These are phyloP conservation scores for Lysandra coridon DNA, from an alignment of 2,888 invertebrate species.

Conservation along the genomic window DNA sequence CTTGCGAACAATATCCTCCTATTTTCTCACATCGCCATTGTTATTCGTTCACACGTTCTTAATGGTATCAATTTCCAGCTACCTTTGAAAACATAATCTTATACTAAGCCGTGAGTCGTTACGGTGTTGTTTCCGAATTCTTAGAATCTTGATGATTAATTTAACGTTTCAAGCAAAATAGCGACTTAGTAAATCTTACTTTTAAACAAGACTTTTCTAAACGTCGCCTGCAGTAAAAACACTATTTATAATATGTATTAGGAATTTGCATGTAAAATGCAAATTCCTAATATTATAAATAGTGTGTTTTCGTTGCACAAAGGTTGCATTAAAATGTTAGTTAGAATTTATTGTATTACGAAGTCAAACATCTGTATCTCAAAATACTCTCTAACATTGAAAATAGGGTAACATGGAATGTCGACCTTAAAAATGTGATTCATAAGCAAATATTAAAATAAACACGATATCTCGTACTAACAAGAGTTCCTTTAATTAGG, in stretches of 20 bases:
- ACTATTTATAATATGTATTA: too few species aligned
- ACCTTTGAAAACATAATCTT: constrained; percentile 20
- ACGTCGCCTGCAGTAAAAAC: too few species aligned
- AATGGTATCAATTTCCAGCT: constrained; percentile 27
- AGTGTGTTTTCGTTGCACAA: too few species aligned
- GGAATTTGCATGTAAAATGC: too few species aligned
- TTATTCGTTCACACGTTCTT: constrained; percentile 15
- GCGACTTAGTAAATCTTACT: not conserved
- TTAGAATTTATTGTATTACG: not conserved
- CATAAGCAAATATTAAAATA: constrained; percentile 11
- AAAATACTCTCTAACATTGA: not conserved
- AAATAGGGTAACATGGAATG: not conserved
- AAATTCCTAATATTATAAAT: too few species aligned
- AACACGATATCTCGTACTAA: not conserved
- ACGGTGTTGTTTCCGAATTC: constrained; percentile 4
- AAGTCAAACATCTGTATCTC: not conserved
- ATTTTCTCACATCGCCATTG: constrained; percentile 16
- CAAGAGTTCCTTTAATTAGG: constrained; percentile 24
- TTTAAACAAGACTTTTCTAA: not conserved
- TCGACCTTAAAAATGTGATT: constrained; percentile 15
- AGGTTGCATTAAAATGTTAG: not conserved
- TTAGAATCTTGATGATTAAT: not conserved
- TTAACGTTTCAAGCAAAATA: not conserved
- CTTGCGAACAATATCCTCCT: constrained; percentile 10
- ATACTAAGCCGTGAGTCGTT: not conserved